Conservation (phyloP, 2,113 vertebrate species). For the Eublepharis macularius region DNA sequence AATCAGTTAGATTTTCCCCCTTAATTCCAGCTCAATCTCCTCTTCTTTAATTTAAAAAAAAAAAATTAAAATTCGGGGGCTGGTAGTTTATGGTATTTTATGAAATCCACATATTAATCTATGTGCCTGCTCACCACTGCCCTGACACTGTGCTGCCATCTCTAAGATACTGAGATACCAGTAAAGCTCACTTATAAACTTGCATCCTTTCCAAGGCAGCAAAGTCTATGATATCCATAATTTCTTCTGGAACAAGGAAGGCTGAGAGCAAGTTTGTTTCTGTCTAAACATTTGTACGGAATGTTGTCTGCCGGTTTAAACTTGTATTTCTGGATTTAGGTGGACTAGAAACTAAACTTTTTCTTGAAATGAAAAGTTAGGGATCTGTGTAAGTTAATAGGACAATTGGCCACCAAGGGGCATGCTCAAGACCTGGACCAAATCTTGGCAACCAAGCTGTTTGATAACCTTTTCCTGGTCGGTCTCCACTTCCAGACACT, state of each 20-base stretch:
- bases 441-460: too few relatives aligned
- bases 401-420: too few relatives aligned
- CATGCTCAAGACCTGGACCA: too few relatives aligned
- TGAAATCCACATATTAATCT: slow-evolving; percentile 28
- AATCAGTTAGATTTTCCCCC: background rate
- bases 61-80: background rate
- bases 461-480: too few relatives aligned
- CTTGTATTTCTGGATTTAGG: too few relatives aligned
- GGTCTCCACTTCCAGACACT: too few relatives aligned
- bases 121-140: background rate
- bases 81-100: background rate
- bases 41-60: slow-evolving; percentile 28
- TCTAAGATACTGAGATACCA: background rate
- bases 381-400: too few relatives aligned
- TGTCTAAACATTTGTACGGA: too few relatives aligned
- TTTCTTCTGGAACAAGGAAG: background rate
- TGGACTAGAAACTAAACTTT: too few relatives aligned
- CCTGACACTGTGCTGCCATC: background rate
- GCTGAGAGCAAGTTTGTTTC: too few relatives aligned
- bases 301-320: too few relatives aligned
- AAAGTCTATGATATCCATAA: background rate
- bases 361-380: too few relatives aligned
- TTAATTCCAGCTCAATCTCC: slow-evolving; percentile 31
- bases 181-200: background rate
- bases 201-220: background rate